Evolutionary conservation across 2,113 vertebrate genomes (phyloP).

Genomic region (Rhinogobius similis): DNA sequence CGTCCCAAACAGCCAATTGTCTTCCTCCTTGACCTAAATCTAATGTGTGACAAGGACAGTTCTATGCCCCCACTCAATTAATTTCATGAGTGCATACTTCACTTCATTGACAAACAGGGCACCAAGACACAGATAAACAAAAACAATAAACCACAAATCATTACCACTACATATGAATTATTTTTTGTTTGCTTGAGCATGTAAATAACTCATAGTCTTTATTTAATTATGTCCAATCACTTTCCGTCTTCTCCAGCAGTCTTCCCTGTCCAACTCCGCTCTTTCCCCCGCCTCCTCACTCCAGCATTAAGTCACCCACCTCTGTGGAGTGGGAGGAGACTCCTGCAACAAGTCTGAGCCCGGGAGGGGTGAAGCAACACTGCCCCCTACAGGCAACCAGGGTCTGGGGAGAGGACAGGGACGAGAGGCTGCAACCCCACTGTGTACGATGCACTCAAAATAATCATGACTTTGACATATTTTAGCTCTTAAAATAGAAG

Average conservation of each 20-base stretch:
- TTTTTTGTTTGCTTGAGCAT: constrained; percentile 19
- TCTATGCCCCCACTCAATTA: neutral
- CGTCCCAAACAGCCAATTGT: neutral
- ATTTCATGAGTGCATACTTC: neutral
- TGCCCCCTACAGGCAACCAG: constrained; percentile 71
- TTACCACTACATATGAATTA: no score
- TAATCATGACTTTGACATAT: neutral
- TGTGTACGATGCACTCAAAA: neutral
- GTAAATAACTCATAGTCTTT: constrained; percentile 26
- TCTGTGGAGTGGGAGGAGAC: constrained; percentile 27
- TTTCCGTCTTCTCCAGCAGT: constrained; percentile 34
- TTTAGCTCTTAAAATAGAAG: no score
- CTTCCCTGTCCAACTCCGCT: constrained; percentile 55
- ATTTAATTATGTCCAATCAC: constrained; percentile 51
- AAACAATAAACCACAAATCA: constrained; percentile 5
- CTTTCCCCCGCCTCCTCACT: constrained; percentile 49
- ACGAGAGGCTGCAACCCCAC: neutral
- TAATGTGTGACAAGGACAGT: constrained; percentile 15
- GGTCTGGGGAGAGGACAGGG: constrained; percentile 5
- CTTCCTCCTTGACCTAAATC: constrained; percentile 34
- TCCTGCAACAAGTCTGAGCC: constrained; percentile 46
- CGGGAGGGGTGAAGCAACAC: constrained; percentile 68
- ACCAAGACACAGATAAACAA: neutral
- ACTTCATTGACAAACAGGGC: constrained; percentile 46
- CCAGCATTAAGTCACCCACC: constrained; percentile 33